phyloP scores from a whole-genome alignment of 2,113 vertebrate species.

The Catharus minimus region DNA sequence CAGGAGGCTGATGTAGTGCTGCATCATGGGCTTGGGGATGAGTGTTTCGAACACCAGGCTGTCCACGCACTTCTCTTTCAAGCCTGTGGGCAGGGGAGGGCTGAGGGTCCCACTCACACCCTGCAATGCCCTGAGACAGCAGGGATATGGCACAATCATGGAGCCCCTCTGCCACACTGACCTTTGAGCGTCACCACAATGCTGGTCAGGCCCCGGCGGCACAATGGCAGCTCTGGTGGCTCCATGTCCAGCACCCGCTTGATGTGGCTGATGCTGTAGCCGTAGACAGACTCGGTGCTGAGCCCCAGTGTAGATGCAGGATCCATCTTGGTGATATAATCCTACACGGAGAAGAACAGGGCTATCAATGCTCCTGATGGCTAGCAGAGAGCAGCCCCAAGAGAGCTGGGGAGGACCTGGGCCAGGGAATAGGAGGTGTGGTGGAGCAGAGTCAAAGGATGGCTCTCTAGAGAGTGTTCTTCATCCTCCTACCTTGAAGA shows the following conservation, averaged over 20 bases:
- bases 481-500: constrained; percentile 81
- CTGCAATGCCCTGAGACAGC: fast-evolving
- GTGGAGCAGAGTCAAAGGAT: background rate
- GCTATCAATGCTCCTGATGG: background rate
- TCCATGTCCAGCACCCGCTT: constrained; percentile 83
- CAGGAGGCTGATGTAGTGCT: constrained; percentile 93
- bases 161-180: constrained; percentile 25
- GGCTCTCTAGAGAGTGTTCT: background rate
- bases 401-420: background rate
- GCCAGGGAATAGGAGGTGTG: background rate
- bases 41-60: constrained; percentile 94
- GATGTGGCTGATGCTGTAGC: constrained; percentile 87
- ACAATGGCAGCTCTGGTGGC: constrained; percentile 78
- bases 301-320: constrained; percentile 89
- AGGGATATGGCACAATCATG: fast-evolving
- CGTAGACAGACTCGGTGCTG: constrained; percentile 85
- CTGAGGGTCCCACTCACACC: background rate
- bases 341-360: constrained; percentile 64
- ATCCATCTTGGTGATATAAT: constrained; percentile 91
- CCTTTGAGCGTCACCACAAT: constrained; percentile 89
- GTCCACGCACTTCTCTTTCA: constrained; percentile 91
- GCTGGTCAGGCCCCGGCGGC: constrained; percentile 78
- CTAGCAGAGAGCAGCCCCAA: background rate
- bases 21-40: constrained; percentile 96
- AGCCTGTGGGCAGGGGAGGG: constrained; percentile 70